These are phyloP conservation scores for Caenorhabditis sinica DNA, from an alignment of 2,888 invertebrate genomes.

Conservation along the genomic window DNA sequence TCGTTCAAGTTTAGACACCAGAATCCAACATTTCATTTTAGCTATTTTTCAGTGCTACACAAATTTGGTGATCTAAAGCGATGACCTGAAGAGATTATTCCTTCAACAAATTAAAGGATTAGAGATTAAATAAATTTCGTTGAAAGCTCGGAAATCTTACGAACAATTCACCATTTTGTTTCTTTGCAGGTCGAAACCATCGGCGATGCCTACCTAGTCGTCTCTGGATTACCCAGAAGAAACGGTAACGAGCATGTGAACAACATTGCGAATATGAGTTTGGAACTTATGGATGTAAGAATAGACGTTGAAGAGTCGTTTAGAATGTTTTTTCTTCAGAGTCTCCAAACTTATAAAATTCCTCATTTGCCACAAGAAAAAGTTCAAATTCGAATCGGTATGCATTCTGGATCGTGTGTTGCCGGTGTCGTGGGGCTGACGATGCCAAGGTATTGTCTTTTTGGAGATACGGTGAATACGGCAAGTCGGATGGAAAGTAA, in stretches of 20 bases:
- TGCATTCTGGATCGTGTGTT: constrained; percentile 76
- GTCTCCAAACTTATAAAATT: constrained; percentile 73
- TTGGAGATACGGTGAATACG: constrained; percentile 78
- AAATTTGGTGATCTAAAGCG: background rate
- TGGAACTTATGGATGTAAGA: constrained; percentile 63
- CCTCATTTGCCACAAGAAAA: constrained; percentile 79
- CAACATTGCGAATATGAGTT: constrained; percentile 68
- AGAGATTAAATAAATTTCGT: background rate
- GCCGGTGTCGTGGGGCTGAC: constrained; percentile 78
- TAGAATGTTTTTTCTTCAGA: constrained; percentile 44
- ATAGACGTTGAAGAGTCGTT: background rate
- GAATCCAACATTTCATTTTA: background rate
- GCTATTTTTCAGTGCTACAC: background rate
- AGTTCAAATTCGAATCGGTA: constrained; percentile 76
- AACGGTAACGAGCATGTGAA: constrained; percentile 71
- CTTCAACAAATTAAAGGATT: background rate
- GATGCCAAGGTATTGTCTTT: constrained; percentile 79
- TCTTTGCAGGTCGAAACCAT: constrained; percentile 73
- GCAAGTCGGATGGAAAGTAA: constrained; percentile 78
- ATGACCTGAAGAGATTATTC: background rate
- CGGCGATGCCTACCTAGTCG: constrained; percentile 73
- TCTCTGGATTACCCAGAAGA: constrained; percentile 71
- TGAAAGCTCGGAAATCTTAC: background rate
- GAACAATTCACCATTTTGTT: background rate
- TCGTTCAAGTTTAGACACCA: background rate